Percentiles rank a stretch among this genome's conserved stretches.
These are phyloP conservation scores for Prosopocoilus inquinatus DNA, from an alignment of 2,888 invertebrate genomes.

Conservation along the genomic window DNA sequence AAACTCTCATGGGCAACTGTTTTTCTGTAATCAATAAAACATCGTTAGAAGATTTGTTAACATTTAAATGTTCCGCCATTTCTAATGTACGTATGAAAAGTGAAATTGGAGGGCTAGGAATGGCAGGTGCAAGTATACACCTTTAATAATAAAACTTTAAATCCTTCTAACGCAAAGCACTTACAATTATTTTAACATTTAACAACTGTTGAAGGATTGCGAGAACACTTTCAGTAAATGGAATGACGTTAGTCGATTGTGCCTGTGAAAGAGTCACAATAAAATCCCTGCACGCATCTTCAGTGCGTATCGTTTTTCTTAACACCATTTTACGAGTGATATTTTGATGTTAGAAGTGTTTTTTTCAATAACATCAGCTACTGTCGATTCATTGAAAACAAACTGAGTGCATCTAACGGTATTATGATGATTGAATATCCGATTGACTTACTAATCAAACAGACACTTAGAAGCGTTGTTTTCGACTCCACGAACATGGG, in stretches of 20 bases:
- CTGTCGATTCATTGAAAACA: conserved; percentile 4
- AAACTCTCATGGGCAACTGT: too few relatives aligned
- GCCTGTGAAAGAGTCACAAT: conserved; percentile 1
- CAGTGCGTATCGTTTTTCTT: not conserved
- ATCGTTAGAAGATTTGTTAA: too few relatives aligned
- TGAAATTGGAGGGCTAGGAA: too few relatives aligned
- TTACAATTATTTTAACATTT: too few relatives aligned
- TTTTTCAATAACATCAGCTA: conserved; percentile 4
- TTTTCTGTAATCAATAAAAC: too few relatives aligned
- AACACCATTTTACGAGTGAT: conserved; percentile 22
- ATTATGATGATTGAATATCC: conserved; percentile 29
- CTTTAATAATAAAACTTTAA: too few relatives aligned
- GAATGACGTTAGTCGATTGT: not conserved
- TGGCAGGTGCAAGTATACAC: too few relatives aligned
- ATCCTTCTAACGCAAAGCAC: too few relatives aligned
- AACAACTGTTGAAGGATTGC: too few relatives aligned
- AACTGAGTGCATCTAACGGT: not conserved
- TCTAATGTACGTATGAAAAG: too few relatives aligned
- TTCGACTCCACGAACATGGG: conserved; percentile 28
- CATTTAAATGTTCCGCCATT: too few relatives aligned
- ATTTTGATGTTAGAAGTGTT: conserved; percentile 14
- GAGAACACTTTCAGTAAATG: not conserved
- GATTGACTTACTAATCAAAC: conserved; percentile 24
- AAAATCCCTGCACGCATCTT: not conserved
- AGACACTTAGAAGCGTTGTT: conserved; percentile 23